These are phyloP conservation scores for Uloborus plumipes DNA, from an alignment of 2,888 invertebrate species.

Conservation along the genomic window DNA sequence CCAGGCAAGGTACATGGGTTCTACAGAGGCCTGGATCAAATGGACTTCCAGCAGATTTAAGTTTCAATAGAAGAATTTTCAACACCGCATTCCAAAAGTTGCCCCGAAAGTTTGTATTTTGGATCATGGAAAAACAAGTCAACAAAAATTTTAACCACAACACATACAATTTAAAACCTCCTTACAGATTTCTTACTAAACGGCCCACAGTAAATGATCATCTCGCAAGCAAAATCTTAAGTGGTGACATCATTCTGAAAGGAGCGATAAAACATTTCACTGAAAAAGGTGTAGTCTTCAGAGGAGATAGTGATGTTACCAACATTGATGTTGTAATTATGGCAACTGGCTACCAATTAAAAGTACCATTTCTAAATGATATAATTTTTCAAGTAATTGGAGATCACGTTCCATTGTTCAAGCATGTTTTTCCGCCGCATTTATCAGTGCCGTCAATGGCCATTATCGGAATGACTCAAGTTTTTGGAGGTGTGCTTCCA, in stretches of 20 bases:
- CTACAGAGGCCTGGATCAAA: conserved; percentile 72
- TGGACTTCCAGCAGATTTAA: conserved; percentile 71
- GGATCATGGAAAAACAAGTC: conserved; percentile 65
- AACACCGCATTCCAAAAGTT: conserved; percentile 52
- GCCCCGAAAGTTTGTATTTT: conserved; percentile 59
- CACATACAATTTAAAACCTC: conserved; percentile 71
- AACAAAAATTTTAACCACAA: conserved; percentile 71
- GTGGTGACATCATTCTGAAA: conserved; percentile 70
- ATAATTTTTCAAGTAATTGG: conserved; percentile 65
- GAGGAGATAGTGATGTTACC: conserved; percentile 45
- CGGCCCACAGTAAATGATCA: conserved; percentile 72
- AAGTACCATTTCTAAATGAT: conserved; percentile 71
- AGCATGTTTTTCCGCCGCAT: conserved; percentile 72
- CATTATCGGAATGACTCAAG: conserved; percentile 73
- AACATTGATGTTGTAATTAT: conserved; percentile 70
- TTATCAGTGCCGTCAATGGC: conserved; percentile 71
- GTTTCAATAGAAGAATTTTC: conserved; percentile 53
- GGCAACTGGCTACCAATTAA: conserved; percentile 71
- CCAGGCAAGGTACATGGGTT: conserved; percentile 74
- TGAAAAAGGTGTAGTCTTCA: conserved; percentile 57
- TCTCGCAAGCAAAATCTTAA: conserved; percentile 72
- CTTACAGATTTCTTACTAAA: conserved; percentile 69
- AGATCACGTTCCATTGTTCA: conserved; percentile 69
- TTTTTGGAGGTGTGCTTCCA: conserved; percentile 73
- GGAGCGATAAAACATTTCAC: conserved; percentile 65